Conservation (phyloP, 2,888 invertebrate species). For the Argyra leucocephala region DNA sequence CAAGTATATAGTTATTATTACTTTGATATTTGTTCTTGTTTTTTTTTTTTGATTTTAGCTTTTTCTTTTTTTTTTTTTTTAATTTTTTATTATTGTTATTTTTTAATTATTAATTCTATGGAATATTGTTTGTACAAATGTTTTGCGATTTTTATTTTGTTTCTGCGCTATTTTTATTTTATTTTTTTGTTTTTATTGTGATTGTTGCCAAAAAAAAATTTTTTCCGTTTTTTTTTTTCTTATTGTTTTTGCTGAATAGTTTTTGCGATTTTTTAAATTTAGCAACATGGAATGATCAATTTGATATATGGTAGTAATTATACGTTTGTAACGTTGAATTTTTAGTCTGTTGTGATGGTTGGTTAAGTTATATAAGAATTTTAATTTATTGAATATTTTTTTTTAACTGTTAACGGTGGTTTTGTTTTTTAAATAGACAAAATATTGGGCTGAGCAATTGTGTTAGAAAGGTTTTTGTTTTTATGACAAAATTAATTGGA, state of each 20-base stretch:
- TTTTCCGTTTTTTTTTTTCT: not conserved
- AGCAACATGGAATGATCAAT: no score
- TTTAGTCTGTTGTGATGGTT: no score
- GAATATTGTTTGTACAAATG: constrained; percentile 4
- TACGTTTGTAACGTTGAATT: no score
- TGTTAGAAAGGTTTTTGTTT: no score
- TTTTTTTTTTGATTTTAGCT: not conserved
- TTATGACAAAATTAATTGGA: no score
- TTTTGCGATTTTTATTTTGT: not conserved
- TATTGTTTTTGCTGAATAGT: not conserved
- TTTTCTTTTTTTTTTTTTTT: not conserved
- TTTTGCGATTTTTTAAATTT: constrained; percentile 1
- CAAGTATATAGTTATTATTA: constrained; percentile 1
- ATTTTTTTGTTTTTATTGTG: not conserved
- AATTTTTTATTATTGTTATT: not conserved
- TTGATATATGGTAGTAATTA: no score
- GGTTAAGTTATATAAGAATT: no score
- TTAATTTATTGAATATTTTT: no score
- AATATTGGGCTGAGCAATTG: no score
- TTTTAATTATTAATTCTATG: constrained; percentile 4
- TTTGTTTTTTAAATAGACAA: no score
- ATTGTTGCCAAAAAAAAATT: not conserved
- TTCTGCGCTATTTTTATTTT: not conserved
- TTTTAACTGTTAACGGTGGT: no score
- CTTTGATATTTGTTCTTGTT: not conserved